Evolutionary conservation across 2,888 invertebrate genomes (phyloP).

Genomic region (Eristalinus aeneus): DNA sequence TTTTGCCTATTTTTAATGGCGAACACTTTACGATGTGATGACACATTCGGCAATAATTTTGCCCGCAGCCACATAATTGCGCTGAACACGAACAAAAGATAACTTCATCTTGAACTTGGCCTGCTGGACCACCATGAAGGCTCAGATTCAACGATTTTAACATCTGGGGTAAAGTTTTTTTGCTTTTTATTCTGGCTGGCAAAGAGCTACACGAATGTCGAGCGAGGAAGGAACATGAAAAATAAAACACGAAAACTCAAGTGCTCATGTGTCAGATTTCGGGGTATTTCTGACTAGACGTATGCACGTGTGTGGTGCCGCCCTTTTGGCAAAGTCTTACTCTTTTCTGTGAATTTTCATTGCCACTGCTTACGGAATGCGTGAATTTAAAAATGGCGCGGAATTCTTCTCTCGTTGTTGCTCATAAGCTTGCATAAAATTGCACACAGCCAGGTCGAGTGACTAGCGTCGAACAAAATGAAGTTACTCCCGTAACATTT

Average conservation of each 20-base stretch:
- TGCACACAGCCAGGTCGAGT: not conserved
- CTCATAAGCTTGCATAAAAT: not conserved
- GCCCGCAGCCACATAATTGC: constrained; percentile 25
- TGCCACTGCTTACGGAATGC: not conserved
- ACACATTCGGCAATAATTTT: constrained; percentile 50
- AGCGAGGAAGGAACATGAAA: not conserved
- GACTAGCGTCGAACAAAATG: constrained; percentile 34
- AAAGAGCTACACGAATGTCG: not conserved
- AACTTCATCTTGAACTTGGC: constrained; percentile 35
- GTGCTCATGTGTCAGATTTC: constrained; percentile 24
- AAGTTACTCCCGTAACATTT: constrained; percentile 47
- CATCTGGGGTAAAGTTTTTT: constrained; percentile 15
- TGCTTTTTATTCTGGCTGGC: not conserved
- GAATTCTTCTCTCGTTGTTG: not conserved
- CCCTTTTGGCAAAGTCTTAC: constrained; percentile 7
- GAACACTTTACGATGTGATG: constrained; percentile 46
- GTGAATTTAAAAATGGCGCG: constrained; percentile 75
- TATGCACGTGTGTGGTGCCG: not conserved
- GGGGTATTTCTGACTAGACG: constrained; percentile 11
- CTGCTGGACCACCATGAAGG: constrained; percentile 58
- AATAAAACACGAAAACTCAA: not conserved
- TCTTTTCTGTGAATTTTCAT: constrained; percentile 13
- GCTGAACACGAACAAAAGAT: constrained; percentile 26
- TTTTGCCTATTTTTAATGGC: constrained; percentile 2
- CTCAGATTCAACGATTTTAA: constrained; percentile 11